Evolutionary conservation across 2,888 invertebrate species (phyloP), one percentile per base, ranked within the genome.

Genomic region (Choristoneura rosaceana): DNA sequence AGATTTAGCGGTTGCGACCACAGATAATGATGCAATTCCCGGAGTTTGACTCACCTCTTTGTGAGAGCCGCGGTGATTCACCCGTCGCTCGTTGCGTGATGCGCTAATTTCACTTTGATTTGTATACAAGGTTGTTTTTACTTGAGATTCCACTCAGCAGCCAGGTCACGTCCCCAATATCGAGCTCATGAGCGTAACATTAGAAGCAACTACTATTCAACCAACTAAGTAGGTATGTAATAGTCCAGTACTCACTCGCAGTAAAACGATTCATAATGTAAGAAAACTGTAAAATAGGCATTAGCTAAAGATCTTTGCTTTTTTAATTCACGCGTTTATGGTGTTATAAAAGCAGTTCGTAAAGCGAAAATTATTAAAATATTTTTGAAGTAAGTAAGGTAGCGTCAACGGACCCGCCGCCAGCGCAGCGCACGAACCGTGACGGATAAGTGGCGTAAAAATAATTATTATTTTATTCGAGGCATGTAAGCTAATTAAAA

Each of bases 371-470:
- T 77, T 76, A 79, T 78, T 78, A 76, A 79, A 82, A 85, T 81
- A 82, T 81, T 81, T 80, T 78, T 75, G 68, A 74, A 74, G 74
- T 67, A 45, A 78, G 81, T 75, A 77, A 78, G 76, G 55, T 76
- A 82, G 81, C 87, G 90, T 89, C 89, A 89, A 88, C 81, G 90
- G 79, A 87, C 84, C 79, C 78, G 62, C 76, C 85, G 82, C 83
- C 80, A 81, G 90, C 43, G 17, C 66, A 33, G 71, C 85, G 62
- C 59, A 82, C 82, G 80, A 81, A 91, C 86, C 92, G 90, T 90
- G 91, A 92, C 93, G 89, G 80, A 80, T 80, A 81, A 84, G 83
- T 84, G 84, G 83, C 84, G 82, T 85, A 86, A 87, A 89, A 88
- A 88, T 85, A 88, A 87, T 89, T 84, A 90, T 90, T 88, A 89